Conservation (phyloP, 1,140 invertebrate species). For the Solenopsis invicta region DNA sequence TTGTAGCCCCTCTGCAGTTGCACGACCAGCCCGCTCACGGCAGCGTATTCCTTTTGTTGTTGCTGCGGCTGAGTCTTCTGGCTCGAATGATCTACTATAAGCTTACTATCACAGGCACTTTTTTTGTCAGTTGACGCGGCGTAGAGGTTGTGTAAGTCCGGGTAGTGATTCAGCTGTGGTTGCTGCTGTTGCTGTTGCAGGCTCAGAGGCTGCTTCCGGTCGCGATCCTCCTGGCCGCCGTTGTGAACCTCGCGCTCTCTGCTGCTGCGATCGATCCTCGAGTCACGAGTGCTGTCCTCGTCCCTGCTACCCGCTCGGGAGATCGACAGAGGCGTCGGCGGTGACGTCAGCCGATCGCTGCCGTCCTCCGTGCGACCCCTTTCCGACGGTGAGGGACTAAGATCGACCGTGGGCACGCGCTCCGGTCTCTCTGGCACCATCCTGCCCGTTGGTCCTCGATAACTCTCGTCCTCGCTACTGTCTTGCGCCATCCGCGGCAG, state of each 20-base stretch:
- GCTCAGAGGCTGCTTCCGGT: conserved; percentile 76
- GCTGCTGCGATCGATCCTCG: conserved; percentile 80
- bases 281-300: conserved; percentile 81
- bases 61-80: conserved; percentile 86
- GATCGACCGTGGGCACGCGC: conserved; percentile 84
- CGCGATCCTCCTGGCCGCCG: conserved; percentile 80
- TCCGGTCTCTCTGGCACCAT: conserved; percentile 83
- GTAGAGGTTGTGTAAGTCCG: conserved; percentile 85
- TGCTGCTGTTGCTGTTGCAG: conserved; percentile 74
- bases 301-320: conserved; percentile 81
- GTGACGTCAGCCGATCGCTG: conserved; percentile 84
- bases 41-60: conserved; percentile 78
- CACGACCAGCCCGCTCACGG: conserved; percentile 83
- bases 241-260: conserved; percentile 82
- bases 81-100: conserved; percentile 87
- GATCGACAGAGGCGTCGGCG: conserved; percentile 82
- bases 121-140: conserved; percentile 87
- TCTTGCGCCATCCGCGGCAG: conserved; percentile 85
- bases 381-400: conserved; percentile 84
- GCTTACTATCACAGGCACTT: conserved; percentile 88
- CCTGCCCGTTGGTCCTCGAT: conserved; percentile 77
- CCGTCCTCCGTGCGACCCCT: conserved; percentile 80
- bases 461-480: conserved; percentile 85
- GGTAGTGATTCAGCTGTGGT: conserved; percentile 83
- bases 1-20: conserved; percentile 84